Conservation (phyloP, 2,113 vertebrate species). For the Oryzias javanicus region DNA sequence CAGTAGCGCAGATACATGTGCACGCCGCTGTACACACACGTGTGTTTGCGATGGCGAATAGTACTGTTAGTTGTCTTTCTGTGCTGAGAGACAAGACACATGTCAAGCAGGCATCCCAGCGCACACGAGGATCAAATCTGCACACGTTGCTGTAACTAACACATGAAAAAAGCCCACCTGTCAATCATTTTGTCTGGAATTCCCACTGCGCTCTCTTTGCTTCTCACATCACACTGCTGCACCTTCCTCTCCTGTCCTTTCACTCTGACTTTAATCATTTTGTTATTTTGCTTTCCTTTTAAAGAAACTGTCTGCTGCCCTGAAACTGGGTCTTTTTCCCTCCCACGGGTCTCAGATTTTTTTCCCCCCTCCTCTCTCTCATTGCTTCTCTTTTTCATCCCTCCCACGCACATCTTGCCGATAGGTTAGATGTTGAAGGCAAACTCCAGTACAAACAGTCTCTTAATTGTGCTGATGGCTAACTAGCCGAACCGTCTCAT, state of each 20-base stretch:
- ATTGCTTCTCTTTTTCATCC: slow-evolving; percentile 29
- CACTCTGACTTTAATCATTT: slow-evolving; percentile 56
- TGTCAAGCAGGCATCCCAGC: slow-evolving; percentile 40
- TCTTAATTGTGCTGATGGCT: slow-evolving; percentile 60
- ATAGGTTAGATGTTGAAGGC: slow-evolving; percentile 54
- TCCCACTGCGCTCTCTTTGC: slow-evolving; percentile 40
- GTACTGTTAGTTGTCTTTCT: slow-evolving; percentile 48
- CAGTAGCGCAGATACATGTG: slow-evolving; percentile 1
- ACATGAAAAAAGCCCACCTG: slow-evolving; percentile 37
- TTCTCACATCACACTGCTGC: slow-evolving; percentile 15
- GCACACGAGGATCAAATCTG: slow-evolving; percentile 36
- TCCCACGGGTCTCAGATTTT: slow-evolving; percentile 43
- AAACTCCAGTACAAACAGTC: slow-evolving; percentile 31
- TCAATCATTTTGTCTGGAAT: slow-evolving; percentile 53
- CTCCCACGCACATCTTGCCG: slow-evolving; percentile 52
- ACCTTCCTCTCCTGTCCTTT: slow-evolving; percentile 20
- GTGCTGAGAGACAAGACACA: slow-evolving; percentile 45
- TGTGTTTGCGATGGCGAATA: slow-evolving; percentile 30
- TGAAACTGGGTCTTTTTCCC: slow-evolving; percentile 46
- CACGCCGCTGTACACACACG: neutral
- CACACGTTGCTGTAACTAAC: slow-evolving; percentile 7
- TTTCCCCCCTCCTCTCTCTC: slow-evolving; percentile 7
- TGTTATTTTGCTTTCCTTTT: slow-evolving; percentile 62
- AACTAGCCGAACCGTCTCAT: slow-evolving; percentile 51
- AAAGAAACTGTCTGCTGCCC: slow-evolving; percentile 56